phyloP scores from a whole-genome alignment of 1,140 invertebrate genomes.

The Drosophila ohnishii region DNA sequence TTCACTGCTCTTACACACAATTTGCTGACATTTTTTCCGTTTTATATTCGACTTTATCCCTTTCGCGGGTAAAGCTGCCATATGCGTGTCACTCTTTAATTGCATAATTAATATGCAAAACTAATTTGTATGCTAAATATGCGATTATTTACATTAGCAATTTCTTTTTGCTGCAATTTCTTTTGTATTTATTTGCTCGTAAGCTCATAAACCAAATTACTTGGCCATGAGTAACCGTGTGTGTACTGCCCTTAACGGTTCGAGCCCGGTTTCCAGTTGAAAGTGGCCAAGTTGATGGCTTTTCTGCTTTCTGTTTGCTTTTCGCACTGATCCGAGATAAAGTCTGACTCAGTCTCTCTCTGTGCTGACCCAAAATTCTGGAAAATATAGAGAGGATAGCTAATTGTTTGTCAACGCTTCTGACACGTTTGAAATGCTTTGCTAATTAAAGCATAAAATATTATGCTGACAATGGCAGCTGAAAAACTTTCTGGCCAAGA shows the following conservation, averaged over 20 bases:
- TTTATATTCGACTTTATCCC: constrained; percentile 18
- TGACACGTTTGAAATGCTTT: constrained; percentile 43
- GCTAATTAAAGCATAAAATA: constrained; percentile 51
- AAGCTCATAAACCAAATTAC: constrained; percentile 27
- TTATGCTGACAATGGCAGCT: constrained; percentile 38
- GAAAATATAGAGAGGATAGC: constrained; percentile 17
- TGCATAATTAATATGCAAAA: constrained; percentile 69
- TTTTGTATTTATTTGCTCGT: constrained; percentile 20
- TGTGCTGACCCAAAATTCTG: constrained; percentile 36
- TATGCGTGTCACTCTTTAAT: constrained; percentile 52
- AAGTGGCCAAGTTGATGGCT: constrained; percentile 14
- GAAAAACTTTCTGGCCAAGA: constrained; percentile 29
- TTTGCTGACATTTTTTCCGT: constrained; percentile 10
- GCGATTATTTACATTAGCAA: constrained; percentile 25
- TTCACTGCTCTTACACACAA: constrained; percentile 5
- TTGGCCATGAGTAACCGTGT: constrained; percentile 47
- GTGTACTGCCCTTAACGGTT: constrained; percentile 31
- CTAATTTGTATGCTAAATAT: constrained; percentile 74
- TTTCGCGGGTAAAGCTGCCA: background rate
- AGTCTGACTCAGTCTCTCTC: constrained; percentile 36
- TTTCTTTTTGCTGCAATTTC: constrained; percentile 14
- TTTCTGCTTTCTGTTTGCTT: constrained; percentile 21
- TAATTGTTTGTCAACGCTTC: constrained; percentile 44
- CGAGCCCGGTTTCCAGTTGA: constrained; percentile 37
- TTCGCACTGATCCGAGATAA: constrained; percentile 53